phyloP scores from a whole-genome alignment of 2,113 vertebrate genomes.

The Phaethornis superciliosus region DNA sequence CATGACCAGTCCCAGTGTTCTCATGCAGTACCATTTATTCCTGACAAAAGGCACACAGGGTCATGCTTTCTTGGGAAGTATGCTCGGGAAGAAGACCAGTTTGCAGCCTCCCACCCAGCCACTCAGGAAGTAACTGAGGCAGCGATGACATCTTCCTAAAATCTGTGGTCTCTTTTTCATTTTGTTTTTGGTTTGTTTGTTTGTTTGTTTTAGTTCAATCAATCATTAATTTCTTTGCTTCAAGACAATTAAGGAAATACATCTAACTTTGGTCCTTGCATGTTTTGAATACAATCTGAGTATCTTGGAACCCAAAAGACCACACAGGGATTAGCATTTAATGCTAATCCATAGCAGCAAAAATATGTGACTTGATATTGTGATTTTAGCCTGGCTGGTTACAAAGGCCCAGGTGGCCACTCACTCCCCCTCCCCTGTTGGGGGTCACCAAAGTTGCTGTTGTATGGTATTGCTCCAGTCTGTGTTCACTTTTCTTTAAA shows the following conservation, averaged over 20 bases:
- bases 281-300: not conserved
- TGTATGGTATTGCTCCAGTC: not conserved
- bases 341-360: not conserved
- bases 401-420: too few relatives aligned
- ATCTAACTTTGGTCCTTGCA: not conserved
- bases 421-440: too few relatives aligned
- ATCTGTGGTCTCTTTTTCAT: not conserved
- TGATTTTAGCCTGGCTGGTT: too few relatives aligned
- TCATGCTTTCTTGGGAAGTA: not conserved
- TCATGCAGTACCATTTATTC: not conserved
- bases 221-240: not conserved
- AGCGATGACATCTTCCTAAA: not conserved
- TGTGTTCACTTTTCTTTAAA: not conserved
- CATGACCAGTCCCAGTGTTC: not conserved
- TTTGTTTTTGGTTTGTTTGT: not conserved
- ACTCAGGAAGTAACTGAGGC: not conserved
- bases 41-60: not conserved
- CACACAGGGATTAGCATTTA: not conserved
- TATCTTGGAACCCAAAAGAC: not conserved
- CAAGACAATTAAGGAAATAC: not conserved
- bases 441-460: not conserved
- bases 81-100: rapidly evolving
- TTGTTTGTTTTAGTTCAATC: too few relatives aligned
- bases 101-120: not conserved
- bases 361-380: not conserved